Evolutionary conservation across 1,140 invertebrate species (phyloP).

Genomic region (Zaprionus africanus): DNA sequence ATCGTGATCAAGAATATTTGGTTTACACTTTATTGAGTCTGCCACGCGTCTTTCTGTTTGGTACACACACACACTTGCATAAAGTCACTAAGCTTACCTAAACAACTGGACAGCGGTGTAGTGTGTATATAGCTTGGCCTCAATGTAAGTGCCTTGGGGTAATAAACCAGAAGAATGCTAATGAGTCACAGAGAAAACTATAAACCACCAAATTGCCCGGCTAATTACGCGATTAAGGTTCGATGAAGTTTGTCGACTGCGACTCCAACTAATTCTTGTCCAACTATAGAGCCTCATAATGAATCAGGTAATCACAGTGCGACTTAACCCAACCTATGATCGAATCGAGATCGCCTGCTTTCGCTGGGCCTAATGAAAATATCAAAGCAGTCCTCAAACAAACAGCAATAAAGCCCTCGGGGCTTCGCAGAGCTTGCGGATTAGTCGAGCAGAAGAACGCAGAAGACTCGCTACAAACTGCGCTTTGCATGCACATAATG

Average conservation of each 20-base stretch:
- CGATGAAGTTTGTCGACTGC: not conserved
- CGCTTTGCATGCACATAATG: constrained; percentile 51
- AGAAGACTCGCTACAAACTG: constrained; percentile 25
- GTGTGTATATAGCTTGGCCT: not conserved
- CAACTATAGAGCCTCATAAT: constrained; percentile 1
- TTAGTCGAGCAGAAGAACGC: not conserved
- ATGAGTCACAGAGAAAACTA: constrained; percentile 21
- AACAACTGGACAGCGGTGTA: constrained; percentile 12
- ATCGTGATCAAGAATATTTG: no score
- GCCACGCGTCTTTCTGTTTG: no score
- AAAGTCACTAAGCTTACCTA: not conserved
- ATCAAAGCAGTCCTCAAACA: constrained; percentile 19
- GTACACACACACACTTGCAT: no score
- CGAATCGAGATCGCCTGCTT: not conserved
- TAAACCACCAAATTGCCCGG: constrained; percentile 18
- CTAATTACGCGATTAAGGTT: constrained; percentile 18
- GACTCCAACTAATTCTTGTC: not conserved
- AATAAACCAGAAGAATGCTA: constrained; percentile 29
- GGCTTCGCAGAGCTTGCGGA: not conserved
- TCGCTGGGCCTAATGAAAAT: constrained; percentile 25
- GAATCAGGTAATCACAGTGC: constrained; percentile 9
- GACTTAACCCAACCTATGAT: not conserved
- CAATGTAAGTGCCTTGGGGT: constrained; percentile 1
- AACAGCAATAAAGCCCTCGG: constrained; percentile 23
- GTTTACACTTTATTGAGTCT: no score